These are phyloP conservation scores for Odontamblyopus rebecca DNA, from an alignment of 2,797 vertebrate genomes.

Conservation along the genomic window DNA sequence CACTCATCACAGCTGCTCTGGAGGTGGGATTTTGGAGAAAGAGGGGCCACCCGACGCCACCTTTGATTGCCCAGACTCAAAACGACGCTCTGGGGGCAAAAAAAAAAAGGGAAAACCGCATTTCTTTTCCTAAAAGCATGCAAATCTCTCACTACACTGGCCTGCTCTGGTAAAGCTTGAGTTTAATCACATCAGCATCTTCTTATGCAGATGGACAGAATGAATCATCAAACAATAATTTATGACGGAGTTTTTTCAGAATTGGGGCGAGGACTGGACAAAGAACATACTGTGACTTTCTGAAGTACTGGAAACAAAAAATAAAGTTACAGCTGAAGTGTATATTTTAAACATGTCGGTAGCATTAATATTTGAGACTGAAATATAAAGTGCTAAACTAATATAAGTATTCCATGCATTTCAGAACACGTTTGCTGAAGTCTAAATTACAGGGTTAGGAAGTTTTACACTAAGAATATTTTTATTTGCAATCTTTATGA, in stretches of 20 bases:
- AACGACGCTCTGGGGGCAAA: constrained; percentile 20
- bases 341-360: too few species aligned
- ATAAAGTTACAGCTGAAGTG: too few species aligned
- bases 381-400: not conserved
- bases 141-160: constrained; percentile 48
- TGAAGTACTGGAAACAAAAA: not conserved
- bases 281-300: not conserved
- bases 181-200: constrained; percentile 39
- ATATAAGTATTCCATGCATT: not conserved
- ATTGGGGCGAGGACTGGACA: not conserved
- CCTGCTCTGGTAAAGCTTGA: constrained; percentile 40
- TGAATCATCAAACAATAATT: constrained; percentile 26
- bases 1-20: constrained; percentile 54
- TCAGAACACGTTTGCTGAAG: not conserved
- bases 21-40: constrained; percentile 31
- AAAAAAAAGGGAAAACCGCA: constrained; percentile 19
- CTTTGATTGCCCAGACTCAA: constrained; percentile 46
- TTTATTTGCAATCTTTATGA: too few species aligned
- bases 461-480: too few species aligned
- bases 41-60: constrained; percentile 54
- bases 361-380: not conserved
- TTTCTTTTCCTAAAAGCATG: constrained; percentile 58
- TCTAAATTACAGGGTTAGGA: too few species aligned
- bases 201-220: constrained; percentile 35
- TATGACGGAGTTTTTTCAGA: constrained; percentile 29